Conservation (phyloP, 2,113 vertebrate genomes). For the Camelus bactrianus region DNA sequence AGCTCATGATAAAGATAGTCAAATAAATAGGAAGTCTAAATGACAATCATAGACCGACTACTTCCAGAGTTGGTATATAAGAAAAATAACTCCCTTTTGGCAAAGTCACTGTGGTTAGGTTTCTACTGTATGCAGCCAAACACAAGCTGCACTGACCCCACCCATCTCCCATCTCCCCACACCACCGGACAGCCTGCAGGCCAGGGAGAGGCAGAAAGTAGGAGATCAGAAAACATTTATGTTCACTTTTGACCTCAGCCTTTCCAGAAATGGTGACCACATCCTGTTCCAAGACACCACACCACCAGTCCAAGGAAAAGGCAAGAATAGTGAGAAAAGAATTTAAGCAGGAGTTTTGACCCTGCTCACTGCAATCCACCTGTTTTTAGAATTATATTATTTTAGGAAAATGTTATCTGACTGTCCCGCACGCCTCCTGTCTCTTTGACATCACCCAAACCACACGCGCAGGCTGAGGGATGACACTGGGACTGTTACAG, state of each 20-base stretch:
- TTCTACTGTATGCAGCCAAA: neutral
- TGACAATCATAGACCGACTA: neutral
- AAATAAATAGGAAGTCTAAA: neutral
- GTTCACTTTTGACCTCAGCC: neutral
- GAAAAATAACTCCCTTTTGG: neutral
- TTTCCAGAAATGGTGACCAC: neutral
- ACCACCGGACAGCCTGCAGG: neutral
- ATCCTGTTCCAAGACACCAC: neutral
- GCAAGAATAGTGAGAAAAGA: neutral
- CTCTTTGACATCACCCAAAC: neutral
- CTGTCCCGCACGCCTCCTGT: neutral
- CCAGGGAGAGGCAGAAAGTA: neutral
- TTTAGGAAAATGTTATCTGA: neutral
- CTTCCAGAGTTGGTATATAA: neutral
- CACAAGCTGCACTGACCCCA: neutral
- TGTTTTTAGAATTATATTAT: neutral
- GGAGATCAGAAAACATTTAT: neutral
- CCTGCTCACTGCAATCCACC: neutral
- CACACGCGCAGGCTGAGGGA: neutral
- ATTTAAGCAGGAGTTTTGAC: neutral
- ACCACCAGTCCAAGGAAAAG: neutral
- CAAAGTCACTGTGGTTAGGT: too few species aligned
- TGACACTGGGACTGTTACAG: neutral
- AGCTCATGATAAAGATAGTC: neutral
- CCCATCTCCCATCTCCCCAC: neutral